Base-by-base conservation (phyloP, 1,140 invertebrate genomes). In the Neocloeon triangulifer region DNA sequence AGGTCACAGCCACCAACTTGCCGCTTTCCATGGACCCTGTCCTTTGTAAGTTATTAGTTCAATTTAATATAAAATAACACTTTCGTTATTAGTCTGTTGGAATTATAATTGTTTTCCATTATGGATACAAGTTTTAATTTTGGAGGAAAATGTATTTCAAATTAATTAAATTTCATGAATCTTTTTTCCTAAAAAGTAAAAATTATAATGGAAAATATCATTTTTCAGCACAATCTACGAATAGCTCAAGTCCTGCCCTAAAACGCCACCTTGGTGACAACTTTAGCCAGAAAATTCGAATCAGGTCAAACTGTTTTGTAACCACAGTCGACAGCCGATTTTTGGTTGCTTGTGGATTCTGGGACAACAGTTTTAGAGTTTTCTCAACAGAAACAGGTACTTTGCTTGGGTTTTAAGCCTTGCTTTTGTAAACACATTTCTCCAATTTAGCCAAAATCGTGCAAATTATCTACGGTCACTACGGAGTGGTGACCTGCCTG, bases 291-390 rank as follows among this genome's bases (percentile, higher is more conserved):
- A 81, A 91, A 47, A 62, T 97, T 14, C 75, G 78, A 46, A 85
- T 95, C 40, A 66, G 76, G 25, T 81, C 78, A 35, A 88, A 85
- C 49, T 94, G 88, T 50, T 98, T 97, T 58, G 82, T 96, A 7
- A 94, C 88, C 9, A 96, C 91, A 1, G 86, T 95, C 3, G 94
- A 98, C 51, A 91, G 84, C 41, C 65, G 81, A 36, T 96, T 92
- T 52, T 66, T 98, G 32, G 79, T 98, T 36, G 91, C 92, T n/a
- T 91, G 88, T 55, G 92, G 92, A 25, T 98, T 97, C 58, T 97
- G 92, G 81, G 94, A 99, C 52, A 97, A 97, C 52, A 95, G 88
- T 55, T 98, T 98, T 57, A 61, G 94, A 16, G 82, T 98, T 2
- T 98, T 96, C 55, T 86, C 80, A 25, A 88, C 91, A 0, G 94